phyloP scores from a whole-genome alignment of 2,113 vertebrate species.

The Pygoscelis adeliae region DNA sequence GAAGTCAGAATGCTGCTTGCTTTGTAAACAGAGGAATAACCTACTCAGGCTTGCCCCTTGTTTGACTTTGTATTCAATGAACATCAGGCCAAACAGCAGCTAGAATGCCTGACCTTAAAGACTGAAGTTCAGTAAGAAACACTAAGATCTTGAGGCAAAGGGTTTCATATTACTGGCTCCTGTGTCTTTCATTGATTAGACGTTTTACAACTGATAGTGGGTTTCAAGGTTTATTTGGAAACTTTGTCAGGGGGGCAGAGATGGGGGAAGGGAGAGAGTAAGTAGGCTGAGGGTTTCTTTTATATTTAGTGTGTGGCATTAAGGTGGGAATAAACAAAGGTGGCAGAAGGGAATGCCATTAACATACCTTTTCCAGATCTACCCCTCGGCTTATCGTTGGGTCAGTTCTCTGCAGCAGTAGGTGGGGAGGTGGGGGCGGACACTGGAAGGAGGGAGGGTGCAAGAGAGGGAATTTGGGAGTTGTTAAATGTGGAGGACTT shows the following conservation, averaged over 20 bases:
- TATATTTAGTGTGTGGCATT: background rate
- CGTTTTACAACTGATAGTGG: constrained; percentile 38
- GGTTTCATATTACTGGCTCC: constrained; percentile 52
- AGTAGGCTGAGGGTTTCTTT: background rate
- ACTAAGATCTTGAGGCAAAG: background rate
- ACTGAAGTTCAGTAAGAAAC: constrained; percentile 2
- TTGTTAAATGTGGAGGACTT: background rate
- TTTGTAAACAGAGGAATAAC: constrained; percentile 31
- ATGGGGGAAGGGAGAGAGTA: constrained; percentile 1
- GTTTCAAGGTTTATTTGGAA: constrained; percentile 60
- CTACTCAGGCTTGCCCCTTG: background rate
- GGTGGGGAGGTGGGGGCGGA: background rate
- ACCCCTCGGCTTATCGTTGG: background rate
- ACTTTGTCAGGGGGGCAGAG: background rate
- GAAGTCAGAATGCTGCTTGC: constrained; percentile 22
- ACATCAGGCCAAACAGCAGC: constrained; percentile 39
- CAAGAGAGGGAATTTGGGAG: background rate
- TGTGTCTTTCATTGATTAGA: constrained; percentile 34
- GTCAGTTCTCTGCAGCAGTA: background rate
- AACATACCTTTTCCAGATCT: background rate
- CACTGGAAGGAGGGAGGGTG: background rate
- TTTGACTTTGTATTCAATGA: constrained; percentile 46
- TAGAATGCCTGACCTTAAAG: constrained; percentile 25
- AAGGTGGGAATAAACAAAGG: background rate
- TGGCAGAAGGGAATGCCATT: constrained; percentile 6